A percentile compares a stretch with the other conserved stretches of the same genome.
Conservation (phyloP, 2,113 vertebrate species). For the Bujurquina vittata region DNA sequence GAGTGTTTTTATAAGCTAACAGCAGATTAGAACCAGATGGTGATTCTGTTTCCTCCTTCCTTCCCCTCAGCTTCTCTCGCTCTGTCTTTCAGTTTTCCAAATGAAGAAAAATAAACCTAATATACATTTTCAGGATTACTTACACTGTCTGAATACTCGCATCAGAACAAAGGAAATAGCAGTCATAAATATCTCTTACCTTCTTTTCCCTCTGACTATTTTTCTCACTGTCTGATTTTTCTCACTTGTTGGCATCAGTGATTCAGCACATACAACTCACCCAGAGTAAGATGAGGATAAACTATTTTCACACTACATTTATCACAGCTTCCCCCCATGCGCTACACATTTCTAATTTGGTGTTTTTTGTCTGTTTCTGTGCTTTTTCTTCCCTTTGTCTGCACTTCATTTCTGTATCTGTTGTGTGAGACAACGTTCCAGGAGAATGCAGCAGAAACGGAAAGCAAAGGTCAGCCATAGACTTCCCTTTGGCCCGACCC, state of each 20-base stretch:
- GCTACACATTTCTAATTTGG: slow-evolving; percentile 1
- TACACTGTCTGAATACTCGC: neutral
- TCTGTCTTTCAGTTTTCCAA: neutral
- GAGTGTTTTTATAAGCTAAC: slow-evolving; percentile 67
- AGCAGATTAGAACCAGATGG: slow-evolving; percentile 74
- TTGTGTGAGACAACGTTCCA: neutral
- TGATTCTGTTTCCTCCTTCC: slow-evolving; percentile 63
- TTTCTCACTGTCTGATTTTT: slow-evolving; percentile 11
- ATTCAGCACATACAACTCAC: slow-evolving; percentile 15
- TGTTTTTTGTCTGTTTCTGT: slow-evolving; percentile 4
- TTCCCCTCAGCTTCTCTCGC: slow-evolving; percentile 50
- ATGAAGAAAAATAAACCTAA: slow-evolving; percentile 13
- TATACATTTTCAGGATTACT: neutral
- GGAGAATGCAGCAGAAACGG: slow-evolving; percentile 11
- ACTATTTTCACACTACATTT: neutral
- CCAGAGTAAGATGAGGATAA: neutral
- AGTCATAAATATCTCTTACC: slow-evolving; percentile 18
- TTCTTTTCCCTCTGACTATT: neutral
- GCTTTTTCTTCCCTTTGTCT: neutral
- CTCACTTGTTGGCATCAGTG: neutral
- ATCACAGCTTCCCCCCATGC: neutral
- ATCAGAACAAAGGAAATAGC: neutral
- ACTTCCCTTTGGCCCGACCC: slow-evolving; percentile 12
- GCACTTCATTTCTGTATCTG: neutral
- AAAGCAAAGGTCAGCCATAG: slow-evolving; percentile 36